Evolutionary conservation across 2,113 vertebrate genomes (phyloP).

Genomic region (Ailuropoda melanoleuca): DNA sequence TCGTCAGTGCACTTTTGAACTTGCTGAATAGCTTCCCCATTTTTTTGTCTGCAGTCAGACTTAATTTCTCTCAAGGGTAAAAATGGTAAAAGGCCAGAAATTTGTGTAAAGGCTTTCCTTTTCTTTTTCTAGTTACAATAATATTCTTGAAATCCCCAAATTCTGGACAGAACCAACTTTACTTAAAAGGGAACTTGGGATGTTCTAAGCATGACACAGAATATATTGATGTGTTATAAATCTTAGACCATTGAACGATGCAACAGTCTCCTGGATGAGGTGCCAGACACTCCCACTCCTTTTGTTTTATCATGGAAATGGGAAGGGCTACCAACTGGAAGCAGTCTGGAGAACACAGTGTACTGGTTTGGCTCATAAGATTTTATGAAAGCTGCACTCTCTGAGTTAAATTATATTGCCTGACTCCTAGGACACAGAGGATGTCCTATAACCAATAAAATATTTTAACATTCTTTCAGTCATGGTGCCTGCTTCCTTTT

Average conservation of each 20-base stretch:
- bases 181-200: background rate
- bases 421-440: conserved; percentile 17
- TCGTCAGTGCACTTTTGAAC: background rate
- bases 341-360: background rate
- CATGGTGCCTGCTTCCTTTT: conserved; percentile 44
- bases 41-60: background rate
- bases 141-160: background rate
- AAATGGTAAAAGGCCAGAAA: background rate
- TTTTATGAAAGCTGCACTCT: conserved; percentile 34
- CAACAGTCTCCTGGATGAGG: background rate
- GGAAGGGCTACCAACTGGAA: background rate
- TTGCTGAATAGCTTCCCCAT: conserved; percentile 5
- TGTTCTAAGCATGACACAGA: background rate
- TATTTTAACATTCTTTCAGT: conserved; percentile 32
- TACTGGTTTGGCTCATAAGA: background rate
- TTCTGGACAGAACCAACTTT: background rate
- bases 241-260: background rate
- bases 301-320: background rate
- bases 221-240: background rate
- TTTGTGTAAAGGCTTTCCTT: background rate
- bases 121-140: background rate
- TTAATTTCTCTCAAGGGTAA: background rate
- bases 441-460: conserved; percentile 24
- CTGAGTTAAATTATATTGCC: conserved; percentile 47
- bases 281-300: background rate